Conservation (phyloP, 2,113 vertebrate species). For the Corynorhinus townsendii region DNA sequence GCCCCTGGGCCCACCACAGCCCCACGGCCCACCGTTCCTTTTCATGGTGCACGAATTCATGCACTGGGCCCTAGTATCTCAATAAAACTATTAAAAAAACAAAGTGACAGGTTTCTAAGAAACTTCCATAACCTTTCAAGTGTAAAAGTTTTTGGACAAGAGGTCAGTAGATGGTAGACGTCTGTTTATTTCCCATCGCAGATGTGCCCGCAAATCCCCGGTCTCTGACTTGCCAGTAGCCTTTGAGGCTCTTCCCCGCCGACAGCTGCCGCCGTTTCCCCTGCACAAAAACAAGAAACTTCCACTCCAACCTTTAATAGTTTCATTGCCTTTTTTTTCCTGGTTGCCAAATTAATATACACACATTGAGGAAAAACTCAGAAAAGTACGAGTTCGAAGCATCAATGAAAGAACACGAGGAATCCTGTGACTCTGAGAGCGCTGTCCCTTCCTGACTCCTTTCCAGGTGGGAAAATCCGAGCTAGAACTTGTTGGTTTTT, state of each 20-base stretch:
- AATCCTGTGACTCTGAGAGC: not conserved
- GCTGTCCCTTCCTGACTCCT: not conserved
- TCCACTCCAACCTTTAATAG: not conserved
- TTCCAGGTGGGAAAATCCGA: conserved; percentile 4
- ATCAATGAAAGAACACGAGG: not conserved
- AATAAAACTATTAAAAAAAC: not conserved
- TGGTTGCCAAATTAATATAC: not conserved
- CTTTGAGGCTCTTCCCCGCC: not conserved
- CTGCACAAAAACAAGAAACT: not conserved
- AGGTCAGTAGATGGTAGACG: not conserved
- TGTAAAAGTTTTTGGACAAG: not conserved
- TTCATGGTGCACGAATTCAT: no score
- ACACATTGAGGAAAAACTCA: not conserved
- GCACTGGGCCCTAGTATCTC: not conserved
- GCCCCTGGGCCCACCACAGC: no score
- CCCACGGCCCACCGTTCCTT: no score
- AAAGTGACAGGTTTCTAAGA: not conserved
- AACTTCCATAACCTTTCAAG: not conserved
- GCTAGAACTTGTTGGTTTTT: no score
- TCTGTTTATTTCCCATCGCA: not conserved
- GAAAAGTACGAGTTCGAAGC: not conserved
- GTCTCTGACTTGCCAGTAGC: not conserved
- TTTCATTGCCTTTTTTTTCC: not conserved
- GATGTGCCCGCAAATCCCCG: not conserved
- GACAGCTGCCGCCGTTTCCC: not conserved